These are phyloP conservation scores for Leuctra nigra DNA, from an alignment of 2,888 invertebrate genomes.

Conservation along the genomic window DNA sequence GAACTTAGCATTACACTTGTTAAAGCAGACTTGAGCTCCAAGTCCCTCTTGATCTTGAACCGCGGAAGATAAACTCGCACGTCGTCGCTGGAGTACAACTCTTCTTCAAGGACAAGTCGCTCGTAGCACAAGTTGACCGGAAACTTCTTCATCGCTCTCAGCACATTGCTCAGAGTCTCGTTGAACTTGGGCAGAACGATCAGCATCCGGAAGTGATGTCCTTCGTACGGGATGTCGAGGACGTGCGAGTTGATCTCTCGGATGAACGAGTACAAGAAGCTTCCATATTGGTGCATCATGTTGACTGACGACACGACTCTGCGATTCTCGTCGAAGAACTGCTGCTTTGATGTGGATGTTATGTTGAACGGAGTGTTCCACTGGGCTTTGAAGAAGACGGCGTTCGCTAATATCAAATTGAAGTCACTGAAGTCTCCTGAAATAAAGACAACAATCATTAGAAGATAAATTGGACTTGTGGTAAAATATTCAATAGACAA, in stretches of 20 bases:
- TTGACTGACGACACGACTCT: slow-evolving; percentile 50
- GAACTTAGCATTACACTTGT: slow-evolving; percentile 45
- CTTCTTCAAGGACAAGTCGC: slow-evolving; percentile 42
- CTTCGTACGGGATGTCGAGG: slow-evolving; percentile 61
- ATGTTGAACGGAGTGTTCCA: slow-evolving; percentile 62
- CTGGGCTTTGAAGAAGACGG: slow-evolving; percentile 63
- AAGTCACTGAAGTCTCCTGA: slow-evolving; percentile 49
- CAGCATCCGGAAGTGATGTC: slow-evolving; percentile 30
- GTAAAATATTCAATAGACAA: no score
- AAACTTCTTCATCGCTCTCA: slow-evolving; percentile 9
- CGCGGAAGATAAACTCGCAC: slow-evolving; percentile 57
- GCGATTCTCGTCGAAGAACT: slow-evolving; percentile 54
- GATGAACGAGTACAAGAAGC: slow-evolving; percentile 51
- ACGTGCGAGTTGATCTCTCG: slow-evolving; percentile 50
- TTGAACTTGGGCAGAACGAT: slow-evolving; percentile 2
- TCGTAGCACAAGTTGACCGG: slow-evolving; percentile 10
- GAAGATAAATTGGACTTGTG: no score
- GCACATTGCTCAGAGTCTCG: not conserved
- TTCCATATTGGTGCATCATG: slow-evolving; percentile 65
- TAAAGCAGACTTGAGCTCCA: slow-evolving; percentile 51
- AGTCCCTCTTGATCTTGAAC: slow-evolving; percentile 54
- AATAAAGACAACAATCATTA: no score
- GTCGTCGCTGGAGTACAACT: slow-evolving; percentile 49
- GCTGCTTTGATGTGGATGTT: slow-evolving; percentile 46
- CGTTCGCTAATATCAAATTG: slow-evolving; percentile 58